Evolutionary conservation across 2,888 invertebrate species (phyloP).

Genomic region (Aplocera efformata): DNA sequence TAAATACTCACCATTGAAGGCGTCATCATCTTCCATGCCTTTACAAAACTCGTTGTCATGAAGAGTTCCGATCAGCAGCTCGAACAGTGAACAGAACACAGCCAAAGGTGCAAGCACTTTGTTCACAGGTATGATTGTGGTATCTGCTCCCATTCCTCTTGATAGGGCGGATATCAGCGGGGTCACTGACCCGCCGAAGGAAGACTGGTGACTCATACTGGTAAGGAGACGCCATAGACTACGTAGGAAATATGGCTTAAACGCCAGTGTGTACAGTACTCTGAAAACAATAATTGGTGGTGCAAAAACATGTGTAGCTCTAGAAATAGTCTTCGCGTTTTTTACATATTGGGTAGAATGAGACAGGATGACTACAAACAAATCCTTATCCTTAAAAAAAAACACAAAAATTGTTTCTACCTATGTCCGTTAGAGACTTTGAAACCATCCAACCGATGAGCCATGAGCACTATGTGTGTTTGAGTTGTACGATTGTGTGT

Average conservation of each 20-base stretch:
- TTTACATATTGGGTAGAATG: too few species aligned
- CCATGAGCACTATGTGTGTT: too few species aligned
- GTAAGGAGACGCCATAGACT: slow-evolving; percentile 85
- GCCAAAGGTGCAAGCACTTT: slow-evolving; percentile 88
- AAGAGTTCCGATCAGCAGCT: slow-evolving; percentile 88
- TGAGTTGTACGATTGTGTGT: too few species aligned
- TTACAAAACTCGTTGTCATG: slow-evolving; percentile 90
- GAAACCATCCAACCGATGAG: too few species aligned
- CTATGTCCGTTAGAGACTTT: too few species aligned
- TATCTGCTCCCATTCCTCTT: slow-evolving; percentile 81
- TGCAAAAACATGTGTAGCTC: neutral
- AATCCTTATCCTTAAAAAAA: too few species aligned
- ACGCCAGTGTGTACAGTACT: slow-evolving; percentile 88
- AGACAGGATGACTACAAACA: too few species aligned
- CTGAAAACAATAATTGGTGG: slow-evolving; percentile 51
- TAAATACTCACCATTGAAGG: slow-evolving; percentile 51
- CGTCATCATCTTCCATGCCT: slow-evolving; percentile 70
- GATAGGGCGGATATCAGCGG: slow-evolving; percentile 84
- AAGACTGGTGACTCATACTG: slow-evolving; percentile 56
- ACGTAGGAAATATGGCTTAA: slow-evolving; percentile 88
- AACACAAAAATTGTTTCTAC: too few species aligned
- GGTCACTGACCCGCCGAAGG: slow-evolving; percentile 71
- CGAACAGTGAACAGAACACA: slow-evolving; percentile 91
- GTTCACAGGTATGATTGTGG: slow-evolving; percentile 81
- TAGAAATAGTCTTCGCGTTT: too few species aligned